Evolutionary conservation across 2,113 vertebrate species (phyloP), one percentile per base, ranked within the genome.

Genomic region (Rostratula benghalensis): DNA sequence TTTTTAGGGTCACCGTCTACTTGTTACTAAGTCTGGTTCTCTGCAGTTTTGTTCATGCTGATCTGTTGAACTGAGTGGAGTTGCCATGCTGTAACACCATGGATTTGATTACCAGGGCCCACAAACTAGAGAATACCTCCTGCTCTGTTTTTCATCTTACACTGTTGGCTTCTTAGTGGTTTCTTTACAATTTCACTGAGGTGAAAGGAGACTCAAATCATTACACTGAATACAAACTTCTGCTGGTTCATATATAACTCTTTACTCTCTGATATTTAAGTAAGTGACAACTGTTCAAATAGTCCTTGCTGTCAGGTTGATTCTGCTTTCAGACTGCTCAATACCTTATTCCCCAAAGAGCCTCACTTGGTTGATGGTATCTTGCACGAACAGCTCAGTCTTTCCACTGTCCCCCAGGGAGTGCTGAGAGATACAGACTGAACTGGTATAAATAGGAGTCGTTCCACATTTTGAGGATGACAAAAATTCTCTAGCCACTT

Each of bases 131-230:
- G 71, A 82, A 77, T 50, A 73, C n/a, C 54, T 86, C 87, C 75
- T 83, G 74, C 70, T 90, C 56, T 90, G 51, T 46, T 86, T 91
- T 89, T 89, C 35, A 8, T 87, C 69, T 84, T 54, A 11, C 67
- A 30, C 28, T 59, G 5, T 73, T 81, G 59, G 60, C 64, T 92
- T 81, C 85, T 83, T 80, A 45, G 76, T 3, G 3, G 30, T 68
- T 89, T 87, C 59, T 78, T 71, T 77, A 45, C 63, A 64, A 45
- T 89, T 90, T 28, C 63, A 45, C 23, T 41, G 64, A 80, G 37
- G 56, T 83, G 83, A 90, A 64, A 90, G 70, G 67, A 90, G 60
- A 95, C 94, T 77, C 77, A 94, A 89, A 88, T 75, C 64, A 51
- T 94, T 41, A 86, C 64, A n/a, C 9, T 71, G 60, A 80, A 90